phyloP scores from a whole-genome alignment of 2,888 invertebrate genomes.

The Cheilosia scutellata region DNA sequence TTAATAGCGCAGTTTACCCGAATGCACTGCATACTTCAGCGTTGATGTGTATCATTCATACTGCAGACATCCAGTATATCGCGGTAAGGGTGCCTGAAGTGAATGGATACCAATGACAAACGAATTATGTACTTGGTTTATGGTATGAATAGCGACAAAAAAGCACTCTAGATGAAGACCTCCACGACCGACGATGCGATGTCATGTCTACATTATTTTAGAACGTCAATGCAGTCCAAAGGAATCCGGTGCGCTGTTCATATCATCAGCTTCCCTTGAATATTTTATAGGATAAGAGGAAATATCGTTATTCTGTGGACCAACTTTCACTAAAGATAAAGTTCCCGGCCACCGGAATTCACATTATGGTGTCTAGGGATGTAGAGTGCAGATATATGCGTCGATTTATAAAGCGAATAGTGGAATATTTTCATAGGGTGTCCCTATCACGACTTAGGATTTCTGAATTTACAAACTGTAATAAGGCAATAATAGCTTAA shows the following conservation, averaged over 20 bases:
- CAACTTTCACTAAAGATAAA: constrained; percentile 41
- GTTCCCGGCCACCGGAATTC: neutral
- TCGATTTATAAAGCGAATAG: neutral
- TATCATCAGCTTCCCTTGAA: constrained; percentile 42
- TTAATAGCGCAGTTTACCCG: constrained; percentile 18
- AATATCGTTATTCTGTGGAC: constrained; percentile 50
- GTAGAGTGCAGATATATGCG: neutral
- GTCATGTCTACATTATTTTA: constrained; percentile 45
- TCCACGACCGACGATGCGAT: constrained; percentile 7
- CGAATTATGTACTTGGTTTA: constrained; percentile 62
- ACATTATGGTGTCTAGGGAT: no score
- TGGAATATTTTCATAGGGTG: constrained; percentile 14
- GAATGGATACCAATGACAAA: constrained; percentile 54
- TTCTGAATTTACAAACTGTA: no score
- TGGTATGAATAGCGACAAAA: constrained; percentile 41
- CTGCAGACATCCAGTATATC: constrained; percentile 26
- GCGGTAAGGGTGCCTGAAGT: constrained; percentile 48
- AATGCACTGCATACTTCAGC: constrained; percentile 36
- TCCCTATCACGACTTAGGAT: neutral
- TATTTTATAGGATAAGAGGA: constrained; percentile 28
- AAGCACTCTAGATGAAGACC: neutral
- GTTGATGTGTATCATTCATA: constrained; percentile 8
- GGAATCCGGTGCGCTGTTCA: constrained; percentile 52
- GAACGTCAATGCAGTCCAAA: constrained; percentile 55
- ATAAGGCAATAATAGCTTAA: no score